phyloP scores from a whole-genome alignment of 2,113 vertebrate genomes.

The Bagarius yarrelli region DNA sequence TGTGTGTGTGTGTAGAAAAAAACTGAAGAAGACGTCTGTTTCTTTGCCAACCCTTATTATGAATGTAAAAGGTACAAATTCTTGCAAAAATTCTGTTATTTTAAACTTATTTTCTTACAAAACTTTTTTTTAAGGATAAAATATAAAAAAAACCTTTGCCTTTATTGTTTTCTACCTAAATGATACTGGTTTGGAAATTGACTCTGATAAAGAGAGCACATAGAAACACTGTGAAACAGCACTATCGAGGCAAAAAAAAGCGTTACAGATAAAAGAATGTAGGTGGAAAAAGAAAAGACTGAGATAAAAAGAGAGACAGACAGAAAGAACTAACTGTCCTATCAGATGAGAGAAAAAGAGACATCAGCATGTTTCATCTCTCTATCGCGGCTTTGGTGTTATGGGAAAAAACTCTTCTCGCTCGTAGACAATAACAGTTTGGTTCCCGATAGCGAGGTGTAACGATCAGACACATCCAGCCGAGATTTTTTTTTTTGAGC shows the following conservation, averaged over 20 bases:
- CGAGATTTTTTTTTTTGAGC: constrained; percentile 57
- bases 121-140: too few relatives aligned
- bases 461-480: constrained; percentile 57
- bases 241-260: background rate
- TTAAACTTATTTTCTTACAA: background rate
- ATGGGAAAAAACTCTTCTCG: constrained; percentile 72
- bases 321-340: constrained; percentile 29
- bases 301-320: background rate
- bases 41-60: too few relatives aligned
- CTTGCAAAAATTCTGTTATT: too few relatives aligned
- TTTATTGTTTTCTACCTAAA: background rate
- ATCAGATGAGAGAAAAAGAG: constrained; percentile 51
- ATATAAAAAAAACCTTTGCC: background rate
- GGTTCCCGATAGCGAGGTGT: constrained; percentile 60
- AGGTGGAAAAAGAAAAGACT: constrained; percentile 9
- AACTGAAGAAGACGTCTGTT: too few relatives aligned
- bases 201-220: background rate
- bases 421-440: constrained; percentile 66
- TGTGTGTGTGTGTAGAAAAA: background rate
- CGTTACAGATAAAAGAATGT: background rate
- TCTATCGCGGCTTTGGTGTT: constrained; percentile 55
- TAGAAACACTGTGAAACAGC: constrained; percentile 4
- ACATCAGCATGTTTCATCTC: constrained; percentile 66
- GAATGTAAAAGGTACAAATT: too few relatives aligned
- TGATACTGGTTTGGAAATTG: background rate